A percentile compares a stretch with the other conserved stretches of the same genome.
Conservation (phyloP, 2,888 invertebrate genomes). For the Euclidia mi region DNA sequence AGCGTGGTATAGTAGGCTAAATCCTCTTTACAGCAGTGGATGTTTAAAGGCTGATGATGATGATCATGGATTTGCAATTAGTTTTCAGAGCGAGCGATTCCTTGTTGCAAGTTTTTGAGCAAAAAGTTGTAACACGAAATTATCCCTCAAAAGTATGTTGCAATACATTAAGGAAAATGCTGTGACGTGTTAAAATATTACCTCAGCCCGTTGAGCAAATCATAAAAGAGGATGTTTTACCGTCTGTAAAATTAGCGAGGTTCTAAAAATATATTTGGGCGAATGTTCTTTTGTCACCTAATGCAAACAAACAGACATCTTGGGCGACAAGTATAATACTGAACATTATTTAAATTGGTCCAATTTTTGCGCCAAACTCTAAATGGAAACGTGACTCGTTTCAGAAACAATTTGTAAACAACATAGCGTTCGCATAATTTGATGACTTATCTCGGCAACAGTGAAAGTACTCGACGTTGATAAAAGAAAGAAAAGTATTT, state of each 20-base stretch:
- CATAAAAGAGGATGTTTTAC: neutral
- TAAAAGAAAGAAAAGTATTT: constrained; percentile 63
- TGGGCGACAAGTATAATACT: constrained; percentile 46
- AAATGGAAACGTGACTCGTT: constrained; percentile 73
- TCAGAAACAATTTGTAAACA: constrained; percentile 78
- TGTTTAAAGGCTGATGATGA: too few relatives aligned
- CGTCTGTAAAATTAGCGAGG: neutral
- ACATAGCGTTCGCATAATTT: constrained; percentile 76
- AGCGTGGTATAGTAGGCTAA: too few relatives aligned
- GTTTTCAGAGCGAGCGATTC: too few relatives aligned
- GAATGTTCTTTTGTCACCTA: constrained; percentile 43
- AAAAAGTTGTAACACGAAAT: too few relatives aligned
- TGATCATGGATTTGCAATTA: too few relatives aligned
- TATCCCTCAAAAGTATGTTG: too few relatives aligned
- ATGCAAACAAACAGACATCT: constrained; percentile 50
- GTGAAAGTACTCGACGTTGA: constrained; percentile 66
- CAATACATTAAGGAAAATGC: too few relatives aligned
- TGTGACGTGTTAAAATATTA: too few relatives aligned
- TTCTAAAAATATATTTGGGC: constrained; percentile 22
- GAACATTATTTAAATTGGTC: constrained; percentile 71
- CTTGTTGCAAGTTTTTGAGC: too few relatives aligned
- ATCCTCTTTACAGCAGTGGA: too few relatives aligned
- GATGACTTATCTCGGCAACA: constrained; percentile 75
- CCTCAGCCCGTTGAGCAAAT: neutral
- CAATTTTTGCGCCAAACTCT: constrained; percentile 70